Base-by-base conservation (phyloP, 2,888 invertebrate species). In the Drosophila mulleri region DNA sequence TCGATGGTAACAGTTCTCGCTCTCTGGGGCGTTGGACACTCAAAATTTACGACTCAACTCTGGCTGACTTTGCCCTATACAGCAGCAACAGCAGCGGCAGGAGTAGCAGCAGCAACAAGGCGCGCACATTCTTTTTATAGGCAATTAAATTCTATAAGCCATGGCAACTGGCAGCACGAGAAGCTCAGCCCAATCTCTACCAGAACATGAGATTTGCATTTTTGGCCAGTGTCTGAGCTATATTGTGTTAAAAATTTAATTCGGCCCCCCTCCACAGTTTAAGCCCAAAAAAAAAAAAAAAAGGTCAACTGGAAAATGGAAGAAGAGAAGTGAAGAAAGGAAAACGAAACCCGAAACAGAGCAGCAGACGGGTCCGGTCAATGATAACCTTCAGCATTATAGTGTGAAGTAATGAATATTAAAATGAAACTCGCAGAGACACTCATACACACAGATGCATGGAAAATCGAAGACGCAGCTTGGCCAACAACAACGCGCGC, bases 101-200 rank as follows among this genome's bases (percentile, higher is more conserved):
- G 14, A 35, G 12, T 3, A 44, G 12, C 8, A 2, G 23, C 45
- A 71, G 59, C 59, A 59, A 79, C 77, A 78, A 75, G 74, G 67
- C 80, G 75, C 83, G 87, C 77, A 83, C 77, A 86, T 90, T 26
- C 90, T 90, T 54, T 91, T 90, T 91, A 91, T 91, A 90, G 90
- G 83, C 91, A 90, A 91, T 91, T 91, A 91, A 91, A 90, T 90
- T 91, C 89, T 83, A 90, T 91, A 88, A 86, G 80, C 88, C 88
- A 74, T 75, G 74, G 65, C 70, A 80, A 78, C 83, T 76, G 81
- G 78, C 47, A 68, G 71, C 44, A 56, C 59, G 80, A 71, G 78
- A 44, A 83, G 73, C 75, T 26, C 57, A 62, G 67, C 41, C 11
- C 56, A 14, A 41, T 12, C 16, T 47, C 48, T 58, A 12, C 7